Percentiles rank a stretch among this genome's conserved stretches.
Conservation (phyloP, 1,140 invertebrate genomes). For the Drosophila ironensis region DNA sequence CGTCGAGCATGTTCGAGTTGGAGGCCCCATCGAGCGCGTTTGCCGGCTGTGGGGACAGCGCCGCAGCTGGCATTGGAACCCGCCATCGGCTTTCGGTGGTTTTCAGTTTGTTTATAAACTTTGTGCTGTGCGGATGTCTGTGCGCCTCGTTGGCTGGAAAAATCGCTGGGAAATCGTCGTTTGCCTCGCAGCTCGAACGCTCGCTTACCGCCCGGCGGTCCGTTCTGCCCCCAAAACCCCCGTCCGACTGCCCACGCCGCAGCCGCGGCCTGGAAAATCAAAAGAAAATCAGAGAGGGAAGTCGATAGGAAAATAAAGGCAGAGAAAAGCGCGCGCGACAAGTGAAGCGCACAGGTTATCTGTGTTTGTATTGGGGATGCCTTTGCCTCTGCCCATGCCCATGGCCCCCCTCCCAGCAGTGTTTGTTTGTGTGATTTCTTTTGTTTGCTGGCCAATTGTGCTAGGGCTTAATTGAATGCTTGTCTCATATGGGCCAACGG, state of each 20-base stretch:
- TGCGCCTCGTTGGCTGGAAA: constrained; percentile 32
- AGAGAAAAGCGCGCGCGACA: constrained; percentile 41
- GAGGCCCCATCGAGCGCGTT: constrained; percentile 44
- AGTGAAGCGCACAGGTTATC: constrained; percentile 55
- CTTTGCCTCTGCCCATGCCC: too few species aligned
- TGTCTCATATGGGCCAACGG: constrained; percentile 54
- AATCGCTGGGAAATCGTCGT: neutral
- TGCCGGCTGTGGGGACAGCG: constrained; percentile 52
- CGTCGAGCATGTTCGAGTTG: constrained; percentile 51
- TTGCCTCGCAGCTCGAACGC: constrained; percentile 1
- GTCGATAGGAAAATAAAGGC: neutral
- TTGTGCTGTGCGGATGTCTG: constrained; percentile 49
- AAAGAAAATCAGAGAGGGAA: constrained; percentile 1
- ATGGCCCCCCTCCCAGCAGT: constrained; percentile 29
- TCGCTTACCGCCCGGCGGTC: constrained; percentile 6
- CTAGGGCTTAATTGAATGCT: constrained; percentile 63
- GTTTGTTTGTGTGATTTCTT: constrained; percentile 61
- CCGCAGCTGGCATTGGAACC: constrained; percentile 19
- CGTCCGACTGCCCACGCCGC: neutral
- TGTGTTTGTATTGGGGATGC: constrained; percentile 34
- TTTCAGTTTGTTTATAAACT: constrained; percentile 67
- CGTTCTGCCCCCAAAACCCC: neutral
- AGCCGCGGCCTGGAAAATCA: neutral
- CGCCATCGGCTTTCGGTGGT: constrained; percentile 2
- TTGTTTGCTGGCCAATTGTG: constrained; percentile 70